Percentiles rank a stretch among this genome's conserved stretches.
These are phyloP conservation scores for Drosophila baimaii DNA, from an alignment of 1,140 invertebrate species.

Conservation along the genomic window DNA sequence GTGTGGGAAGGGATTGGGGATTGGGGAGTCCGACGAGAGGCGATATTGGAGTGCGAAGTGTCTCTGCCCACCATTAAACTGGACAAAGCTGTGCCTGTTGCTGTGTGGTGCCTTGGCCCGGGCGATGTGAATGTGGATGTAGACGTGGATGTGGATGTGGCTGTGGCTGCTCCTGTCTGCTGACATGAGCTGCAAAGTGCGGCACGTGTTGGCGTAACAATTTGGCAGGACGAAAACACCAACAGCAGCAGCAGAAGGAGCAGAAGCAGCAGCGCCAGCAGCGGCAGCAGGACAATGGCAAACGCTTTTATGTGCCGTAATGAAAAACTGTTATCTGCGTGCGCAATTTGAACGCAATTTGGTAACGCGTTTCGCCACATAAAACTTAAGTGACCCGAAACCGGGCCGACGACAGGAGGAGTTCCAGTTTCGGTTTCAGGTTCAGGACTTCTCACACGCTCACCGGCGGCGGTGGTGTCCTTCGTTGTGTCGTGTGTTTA, in stretches of 20 bases:
- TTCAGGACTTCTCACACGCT: constrained; percentile 10
- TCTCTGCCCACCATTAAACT: constrained; percentile 45
- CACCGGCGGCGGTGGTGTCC: background rate
- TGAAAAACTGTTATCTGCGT: constrained; percentile 82
- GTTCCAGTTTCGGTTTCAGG: constrained; percentile 12
- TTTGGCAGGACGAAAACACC: constrained; percentile 52
- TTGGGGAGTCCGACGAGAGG: constrained; percentile 6
- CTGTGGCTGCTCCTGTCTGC: constrained; percentile 36
- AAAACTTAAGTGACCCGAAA: constrained; percentile 83
- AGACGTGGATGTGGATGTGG: constrained; percentile 11
- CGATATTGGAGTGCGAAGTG: constrained; percentile 18
- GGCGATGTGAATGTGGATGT: constrained; percentile 6
- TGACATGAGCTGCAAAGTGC: constrained; percentile 78
- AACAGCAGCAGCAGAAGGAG: constrained; percentile 30
- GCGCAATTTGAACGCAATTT: constrained; percentile 82
- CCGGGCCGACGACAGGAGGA: constrained; percentile 29
- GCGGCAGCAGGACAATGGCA: constrained; percentile 30
- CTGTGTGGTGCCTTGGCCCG: constrained; percentile 19
- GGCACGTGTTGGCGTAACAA: constrained; percentile 80
- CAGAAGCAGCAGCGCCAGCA: too few relatives aligned
- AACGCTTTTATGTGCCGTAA: constrained; percentile 81
- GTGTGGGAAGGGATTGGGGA: constrained; percentile 17
- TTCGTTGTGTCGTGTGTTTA: constrained; percentile 48
- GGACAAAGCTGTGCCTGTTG: constrained; percentile 69
- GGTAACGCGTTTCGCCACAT: constrained; percentile 81